phyloP scores from a whole-genome alignment of 2,113 vertebrate species.

The Zosterops borbonicus region DNA sequence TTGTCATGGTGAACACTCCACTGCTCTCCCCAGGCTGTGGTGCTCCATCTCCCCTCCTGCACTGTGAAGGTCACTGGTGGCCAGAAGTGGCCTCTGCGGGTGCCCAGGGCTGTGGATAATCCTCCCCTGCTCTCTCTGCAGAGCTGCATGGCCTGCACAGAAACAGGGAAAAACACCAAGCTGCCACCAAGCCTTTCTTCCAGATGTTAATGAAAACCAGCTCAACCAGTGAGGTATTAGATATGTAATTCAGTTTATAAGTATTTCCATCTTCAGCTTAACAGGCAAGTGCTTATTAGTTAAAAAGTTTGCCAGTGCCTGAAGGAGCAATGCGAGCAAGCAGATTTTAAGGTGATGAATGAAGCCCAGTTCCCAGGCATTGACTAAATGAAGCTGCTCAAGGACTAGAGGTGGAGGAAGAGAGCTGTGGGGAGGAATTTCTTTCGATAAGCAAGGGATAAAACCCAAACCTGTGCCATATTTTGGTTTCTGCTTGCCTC shows the following conservation, averaged over 20 bases:
- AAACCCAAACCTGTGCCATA: not conserved
- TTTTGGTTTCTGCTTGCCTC: not conserved
- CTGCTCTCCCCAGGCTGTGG: not conserved
- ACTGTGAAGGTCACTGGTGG: not conserved
- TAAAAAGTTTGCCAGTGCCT: not conserved
- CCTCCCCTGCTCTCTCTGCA: fast-evolving
- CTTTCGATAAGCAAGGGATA: not conserved
- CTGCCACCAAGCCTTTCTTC: not conserved
- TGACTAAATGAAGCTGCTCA: not conserved
- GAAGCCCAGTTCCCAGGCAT: not conserved
- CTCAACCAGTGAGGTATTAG: not conserved
- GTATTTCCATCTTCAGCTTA: not conserved
- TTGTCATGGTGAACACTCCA: not conserved
- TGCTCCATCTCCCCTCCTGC: not conserved
- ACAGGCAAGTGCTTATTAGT: not conserved
- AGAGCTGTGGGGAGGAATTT: not conserved
- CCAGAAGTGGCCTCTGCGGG: fast-evolving
- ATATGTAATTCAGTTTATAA: not conserved
- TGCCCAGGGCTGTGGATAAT: not conserved
- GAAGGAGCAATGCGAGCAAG: not conserved
- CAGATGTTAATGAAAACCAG: not conserved
- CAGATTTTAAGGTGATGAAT: not conserved
- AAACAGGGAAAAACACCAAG: not conserved
- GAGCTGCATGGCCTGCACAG: not conserved
- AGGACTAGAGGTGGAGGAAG: not conserved